Evolutionary conservation across 2,888 invertebrate species (phyloP).

Genomic region (Gymnoscelis rufifasciata): DNA sequence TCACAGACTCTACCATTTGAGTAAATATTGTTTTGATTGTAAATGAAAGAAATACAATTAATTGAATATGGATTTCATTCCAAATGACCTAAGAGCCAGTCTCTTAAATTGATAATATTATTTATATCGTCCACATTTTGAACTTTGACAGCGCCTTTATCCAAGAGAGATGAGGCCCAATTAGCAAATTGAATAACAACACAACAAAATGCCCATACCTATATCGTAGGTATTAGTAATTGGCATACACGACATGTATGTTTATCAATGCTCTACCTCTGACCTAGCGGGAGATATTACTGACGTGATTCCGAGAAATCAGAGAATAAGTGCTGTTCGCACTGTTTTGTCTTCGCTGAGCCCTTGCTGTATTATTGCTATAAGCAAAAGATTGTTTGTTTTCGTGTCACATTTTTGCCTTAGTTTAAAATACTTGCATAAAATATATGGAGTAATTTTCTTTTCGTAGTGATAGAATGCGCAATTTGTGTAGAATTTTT

Average conservation of each 20-base stretch:
- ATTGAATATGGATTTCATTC: too few species aligned
- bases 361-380: constrained; percentile 1
- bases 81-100: constrained; percentile 1
- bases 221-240: constrained; percentile 27
- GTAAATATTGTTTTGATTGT: constrained; percentile 3
- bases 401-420: too few species aligned
- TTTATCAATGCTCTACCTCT: constrained; percentile 59
- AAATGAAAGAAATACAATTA: constrained; percentile 4
- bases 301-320: constrained; percentile 50
- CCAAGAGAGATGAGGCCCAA: constrained; percentile 48
- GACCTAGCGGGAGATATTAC: constrained; percentile 57
- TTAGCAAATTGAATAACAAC: constrained; percentile 55
- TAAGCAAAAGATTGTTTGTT: neutral
- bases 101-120: constrained; percentile 31
- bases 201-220: constrained; percentile 36
- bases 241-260: constrained; percentile 35
- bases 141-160: constrained; percentile 42
- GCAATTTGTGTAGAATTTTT: constrained; percentile 44
- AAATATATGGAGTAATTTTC: neutral
- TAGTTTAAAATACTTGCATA: too few species aligned
- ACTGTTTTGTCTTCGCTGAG: constrained; percentile 48
- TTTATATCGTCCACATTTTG: constrained; percentile 26
- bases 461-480: constrained; percentile 20
- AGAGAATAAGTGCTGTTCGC: constrained; percentile 22
- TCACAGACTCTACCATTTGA: neutral